Evolutionary conservation across 2,113 vertebrate species (phyloP), one percentile per base, ranked within the genome.

Genomic region (Myotis davidii): DNA sequence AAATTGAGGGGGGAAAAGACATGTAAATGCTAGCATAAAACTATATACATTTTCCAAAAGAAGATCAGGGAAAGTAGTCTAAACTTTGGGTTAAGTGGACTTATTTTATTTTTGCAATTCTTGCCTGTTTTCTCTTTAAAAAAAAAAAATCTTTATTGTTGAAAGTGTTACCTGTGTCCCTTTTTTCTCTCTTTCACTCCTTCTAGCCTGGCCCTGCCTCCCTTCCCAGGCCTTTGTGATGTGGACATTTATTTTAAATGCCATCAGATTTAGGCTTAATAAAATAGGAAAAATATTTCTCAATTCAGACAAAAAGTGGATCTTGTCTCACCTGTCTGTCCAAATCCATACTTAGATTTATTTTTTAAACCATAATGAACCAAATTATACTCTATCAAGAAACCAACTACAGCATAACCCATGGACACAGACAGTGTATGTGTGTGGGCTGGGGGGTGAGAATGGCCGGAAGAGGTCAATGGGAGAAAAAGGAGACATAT

Each of bases 191-290:
- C 25, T 25, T 27, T 61, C 23, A 61, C 59, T 61, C 9, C 3
- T 59, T 59, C 25, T 61, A 61, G 10, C 59, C 56, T 1, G 3
- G 3, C 56, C 23, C 9, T 59, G 21, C 56, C 10, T 61, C 59
- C 59, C 59, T 27, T 61, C 9, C 25, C 10, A 25, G 10, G 25
- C 59, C 59, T 61, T 61, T 61, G 59, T 61, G 59, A 61, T 61
- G 25, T 61, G 59, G 64, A 76, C 37, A 78, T 96, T 92, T 91
- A 52, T 70, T 93, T 61, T 85, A 86, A 94, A 72, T 72, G 56
- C 27, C 65, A 52, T 72, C 64, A 45, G 12, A 81, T 65, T 76
- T 54, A 89, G 13, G 21, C 18, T 93, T 88, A 91, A n/a, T 61
- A 52, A 54, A 45, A 89, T 64, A 94, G 48, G 6, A 69, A 85